Evolutionary conservation across 2,888 invertebrate species (phyloP).

Genomic region (Meteorus cinctellus): DNA sequence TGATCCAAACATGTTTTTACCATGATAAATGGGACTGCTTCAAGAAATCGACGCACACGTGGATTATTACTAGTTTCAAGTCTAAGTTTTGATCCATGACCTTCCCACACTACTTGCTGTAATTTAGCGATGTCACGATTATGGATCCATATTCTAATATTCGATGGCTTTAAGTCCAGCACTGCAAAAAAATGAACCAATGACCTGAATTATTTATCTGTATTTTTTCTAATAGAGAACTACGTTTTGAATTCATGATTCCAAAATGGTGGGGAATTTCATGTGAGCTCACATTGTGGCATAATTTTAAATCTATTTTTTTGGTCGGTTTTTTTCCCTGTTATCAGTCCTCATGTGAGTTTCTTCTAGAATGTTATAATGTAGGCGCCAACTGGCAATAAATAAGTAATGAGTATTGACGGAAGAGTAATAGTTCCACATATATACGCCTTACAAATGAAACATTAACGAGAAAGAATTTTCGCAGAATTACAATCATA

Average conservation of each 20-base stretch:
- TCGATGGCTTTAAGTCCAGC: constrained; percentile 87
- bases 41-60: constrained; percentile 88
- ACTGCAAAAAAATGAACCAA: constrained; percentile 73
- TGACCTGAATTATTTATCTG: too few relatives aligned
- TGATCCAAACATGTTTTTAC: constrained; percentile 72
- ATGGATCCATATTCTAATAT: constrained; percentile 96
- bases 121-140: constrained; percentile 90
- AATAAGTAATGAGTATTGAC: background rate
- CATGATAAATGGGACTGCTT: constrained; percentile 96
- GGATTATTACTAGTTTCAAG: constrained; percentile 90
- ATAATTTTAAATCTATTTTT: background rate
- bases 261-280: too few relatives aligned
- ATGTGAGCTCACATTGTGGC: background rate
- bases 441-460: background rate
- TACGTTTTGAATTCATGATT: too few relatives aligned
- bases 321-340: background rate
- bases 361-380: background rate
- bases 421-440: background rate
- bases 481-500: background rate
- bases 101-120: constrained; percentile 92
- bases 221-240: too few relatives aligned
- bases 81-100: constrained; percentile 88
- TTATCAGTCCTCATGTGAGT: background rate
- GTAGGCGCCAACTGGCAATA: background rate
- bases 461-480: too few relatives aligned